Evolutionary conservation across 2,888 invertebrate species (phyloP), one percentile per base, ranked within the genome.

Genomic region (Punctoribates punctum): DNA sequence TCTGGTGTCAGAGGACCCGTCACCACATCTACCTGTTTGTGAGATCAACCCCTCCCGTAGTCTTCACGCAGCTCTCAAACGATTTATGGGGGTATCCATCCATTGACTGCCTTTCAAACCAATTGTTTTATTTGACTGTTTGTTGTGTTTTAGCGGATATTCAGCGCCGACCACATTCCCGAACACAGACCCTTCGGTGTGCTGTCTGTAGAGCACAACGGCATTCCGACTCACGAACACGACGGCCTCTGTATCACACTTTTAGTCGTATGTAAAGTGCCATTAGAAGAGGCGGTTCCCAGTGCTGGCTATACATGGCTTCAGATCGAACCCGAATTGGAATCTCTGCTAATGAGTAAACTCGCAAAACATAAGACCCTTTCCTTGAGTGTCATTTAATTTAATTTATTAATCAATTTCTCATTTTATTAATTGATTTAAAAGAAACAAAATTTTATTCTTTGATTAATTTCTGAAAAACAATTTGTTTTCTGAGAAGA

Each of bases 221-320:
- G 82, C 4, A 79, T 77, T 67, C 81, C 82, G 13, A 77, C 80
- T 0, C 81, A 81, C 20, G 81, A 82, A 75, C 80, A 87, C 78
- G 94, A 94, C 85, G 94, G 94, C 0, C 87, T 91, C 77, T 93
- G 93, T 81, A 84, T 94, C 25, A 91, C 93, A 65, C 83, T 94
- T 54, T 85, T 95, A 73, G 91, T 95, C 17, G 91, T 92, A 0
- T 93, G 94, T 82, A 87, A 92, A 79, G 88, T 91, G 46, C 91
- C 94, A 0, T 85, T 95, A 38, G 94, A 95, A 85, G 92, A 94
- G 82, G 92, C 93, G 0, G 89, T 91, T 13, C 88, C 93, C 5
- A 91, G 91, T 82, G 92, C 75, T 77, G 94, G 94, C 84, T 94
- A 92, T 85, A 90, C 90, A 17, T 95, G 94, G 95, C 90, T 93